Conservation (phyloP, 2,113 vertebrate species). For the human (Homo sapiens) region GRCh38 chr3:74056001-74056500, state of each 20-base stretch:
- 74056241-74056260: slow-evolving; percentile 36
- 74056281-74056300: neutral
- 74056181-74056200: slow-evolving; percentile 53
- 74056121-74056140: neutral
- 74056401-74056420: neutral
- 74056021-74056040: neutral
- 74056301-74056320: slow-evolving; percentile 42
- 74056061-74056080: slow-evolving; percentile 10
- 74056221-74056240: slow-evolving; percentile 46
- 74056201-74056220: slow-evolving; percentile 12
- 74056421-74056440: neutral
- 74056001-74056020: slow-evolving; percentile 30
- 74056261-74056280: slow-evolving; percentile 56
- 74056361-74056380: neutral
- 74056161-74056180: slow-evolving; percentile 21
- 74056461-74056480: neutral
- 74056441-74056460: neutral
- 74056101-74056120: slow-evolving; percentile 15
- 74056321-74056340: slow-evolving; percentile 35
- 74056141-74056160: slow-evolving; percentile 41
- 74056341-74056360: slow-evolving; percentile 46
- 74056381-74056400: neutral
- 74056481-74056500: neutral
- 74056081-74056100: slow-evolving; percentile 38
- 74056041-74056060: slow-evolving; percentile 44